Conservation (phyloP, 2,113 vertebrate species). For the Indri indri region DNA sequence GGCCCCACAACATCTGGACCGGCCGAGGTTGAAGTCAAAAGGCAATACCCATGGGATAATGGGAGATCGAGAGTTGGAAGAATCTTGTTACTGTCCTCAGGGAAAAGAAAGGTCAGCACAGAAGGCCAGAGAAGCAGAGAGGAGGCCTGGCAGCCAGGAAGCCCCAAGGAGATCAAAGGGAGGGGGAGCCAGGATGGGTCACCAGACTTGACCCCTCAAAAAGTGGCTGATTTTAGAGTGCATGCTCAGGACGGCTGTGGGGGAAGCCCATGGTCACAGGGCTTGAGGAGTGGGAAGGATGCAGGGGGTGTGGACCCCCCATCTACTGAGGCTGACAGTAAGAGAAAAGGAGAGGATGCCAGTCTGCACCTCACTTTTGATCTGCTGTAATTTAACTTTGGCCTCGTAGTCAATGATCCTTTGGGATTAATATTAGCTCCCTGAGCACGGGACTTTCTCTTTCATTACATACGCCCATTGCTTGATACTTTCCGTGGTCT, state of each 20-base stretch:
- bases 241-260: background rate
- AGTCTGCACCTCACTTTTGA: background rate
- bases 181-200: background rate
- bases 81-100: background rate
- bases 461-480: background rate
- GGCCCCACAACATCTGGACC: background rate
- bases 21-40: background rate
- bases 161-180: conserved; percentile 36
- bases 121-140: background rate
- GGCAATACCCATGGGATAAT: background rate
- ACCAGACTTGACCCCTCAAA: background rate
- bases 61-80: background rate
- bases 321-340: background rate
- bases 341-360: background rate
- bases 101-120: conserved; percentile 7
- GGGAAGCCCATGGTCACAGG: accelerated
- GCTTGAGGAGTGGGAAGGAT: background rate
- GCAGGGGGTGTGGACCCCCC: background rate
- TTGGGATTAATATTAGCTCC: background rate
- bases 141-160: background rate
- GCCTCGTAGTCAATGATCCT: background rate
- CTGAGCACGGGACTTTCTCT: background rate
- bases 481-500: background rate
- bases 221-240: background rate
- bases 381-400: background rate